Evolutionary conservation across 2,113 vertebrate genomes (phyloP), one percentile per base, ranked within the genome.

Genomic region (Tretioscincus oriximinensis): DNA sequence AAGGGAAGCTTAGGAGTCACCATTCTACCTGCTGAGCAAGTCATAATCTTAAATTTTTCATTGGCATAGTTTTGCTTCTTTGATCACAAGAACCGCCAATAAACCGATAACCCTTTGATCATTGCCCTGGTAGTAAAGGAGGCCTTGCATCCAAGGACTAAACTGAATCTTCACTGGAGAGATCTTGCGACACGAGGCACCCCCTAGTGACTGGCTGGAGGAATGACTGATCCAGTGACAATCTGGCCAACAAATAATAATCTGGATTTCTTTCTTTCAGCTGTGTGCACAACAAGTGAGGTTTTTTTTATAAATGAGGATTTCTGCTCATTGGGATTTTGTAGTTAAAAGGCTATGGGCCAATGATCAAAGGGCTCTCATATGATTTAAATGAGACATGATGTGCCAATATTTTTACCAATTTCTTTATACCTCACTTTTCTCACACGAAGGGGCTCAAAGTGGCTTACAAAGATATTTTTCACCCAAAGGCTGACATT

Each of bases 41-140:
- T 61, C 67, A 71, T 1, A 3, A 11, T n/a, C 6, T 67, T 81
- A 84, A 83, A 86, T 93, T 89, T 73, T 88, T 89, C 91, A 90
- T 92, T 81, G 51, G 77, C 80, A 1, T 0, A 81, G 73, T 63
- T 8, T 87, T 76, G 31, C 91, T 88, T 85, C 35, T 54, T 77
- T 83, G 16, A 18, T 58, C 4, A 58, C 18, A 3, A 58, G 12
- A 74, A 67, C 3, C 20, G 51, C 75, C 86, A 86, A 78, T 80
- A 18, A 78, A 86, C 54, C 18, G 58, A 81, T 87, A 89, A 69
- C 78, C 77, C 78, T 20, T 78, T 88, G 29, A 72, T 86, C 82
- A 24, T n/a, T 60, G 76, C 77, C 86, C 74, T 74, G 35, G 1
- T 45, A 80, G 75, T 86, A 84, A 79, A 0, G 21, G 0, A 49